Evolutionary conservation across 2,113 vertebrate species (phyloP).

Genomic region (Hemibates koningsi): DNA sequence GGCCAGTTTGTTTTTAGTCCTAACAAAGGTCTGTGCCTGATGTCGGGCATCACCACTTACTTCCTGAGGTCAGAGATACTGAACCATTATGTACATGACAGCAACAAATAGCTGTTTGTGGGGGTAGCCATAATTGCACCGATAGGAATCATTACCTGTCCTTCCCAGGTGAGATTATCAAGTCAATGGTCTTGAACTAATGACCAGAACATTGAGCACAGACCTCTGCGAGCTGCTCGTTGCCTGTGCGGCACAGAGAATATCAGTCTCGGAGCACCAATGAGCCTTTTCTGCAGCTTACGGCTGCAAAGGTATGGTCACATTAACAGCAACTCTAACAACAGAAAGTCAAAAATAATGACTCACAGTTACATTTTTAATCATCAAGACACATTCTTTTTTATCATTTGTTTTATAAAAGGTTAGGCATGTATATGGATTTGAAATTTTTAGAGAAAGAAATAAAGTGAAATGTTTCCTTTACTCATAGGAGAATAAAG

Average conservation of each 20-base stretch:
- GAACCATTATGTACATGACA: conserved; percentile 45
- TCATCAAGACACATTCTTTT: not conserved
- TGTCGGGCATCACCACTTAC: conserved; percentile 18
- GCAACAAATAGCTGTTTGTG: conserved; percentile 58
- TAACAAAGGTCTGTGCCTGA: not conserved
- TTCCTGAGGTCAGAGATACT: conserved; percentile 35
- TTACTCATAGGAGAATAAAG: not conserved
- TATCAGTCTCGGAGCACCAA: conserved; percentile 11
- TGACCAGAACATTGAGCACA: conserved; percentile 60
- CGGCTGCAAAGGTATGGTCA: not conserved
- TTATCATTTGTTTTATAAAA: not conserved
- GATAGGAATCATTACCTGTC: conserved; percentile 65
- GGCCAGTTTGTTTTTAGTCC: not conserved
- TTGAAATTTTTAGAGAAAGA: not conserved
- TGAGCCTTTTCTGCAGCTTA: not conserved
- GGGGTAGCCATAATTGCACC: conserved; percentile 55
- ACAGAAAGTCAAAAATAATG: not conserved
- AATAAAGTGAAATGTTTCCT: not conserved
- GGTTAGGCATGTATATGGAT: not conserved
- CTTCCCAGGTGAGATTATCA: conserved; percentile 70
- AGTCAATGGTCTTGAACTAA: conserved; percentile 70
- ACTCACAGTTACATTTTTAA: not conserved
- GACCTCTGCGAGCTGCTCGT: conserved; percentile 32
- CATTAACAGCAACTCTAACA: not conserved
- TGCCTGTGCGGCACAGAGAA: conserved; percentile 4